A percentile compares a stretch with the other conserved stretches of the same genome.
These are phyloP conservation scores for Meiosimyza decipiens DNA, from an alignment of 2,888 invertebrate species.

Conservation along the genomic window DNA sequence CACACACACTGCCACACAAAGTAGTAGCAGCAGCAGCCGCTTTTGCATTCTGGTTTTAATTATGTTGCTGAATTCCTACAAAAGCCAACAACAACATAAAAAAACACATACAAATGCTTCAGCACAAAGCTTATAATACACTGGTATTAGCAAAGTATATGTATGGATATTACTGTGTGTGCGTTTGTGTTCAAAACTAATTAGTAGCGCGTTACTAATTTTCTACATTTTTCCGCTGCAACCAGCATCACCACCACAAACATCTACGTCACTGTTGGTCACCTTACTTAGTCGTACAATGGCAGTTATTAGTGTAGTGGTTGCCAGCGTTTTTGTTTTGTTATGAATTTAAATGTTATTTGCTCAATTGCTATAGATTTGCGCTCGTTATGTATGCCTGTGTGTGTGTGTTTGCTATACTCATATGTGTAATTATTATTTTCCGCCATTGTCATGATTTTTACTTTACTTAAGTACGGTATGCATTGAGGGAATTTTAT, in stretches of 20 bases:
- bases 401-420: slow-evolving; percentile 33
- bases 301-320: not conserved
- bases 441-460: too few relatives aligned
- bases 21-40: not conserved
- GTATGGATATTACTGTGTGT: not conserved
- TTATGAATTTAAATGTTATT: not conserved
- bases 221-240: slow-evolving; percentile 15
- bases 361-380: not conserved
- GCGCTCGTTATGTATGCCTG: not conserved
- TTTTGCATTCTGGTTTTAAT: slow-evolving; percentile 4
- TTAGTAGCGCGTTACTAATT: slow-evolving; percentile 24
- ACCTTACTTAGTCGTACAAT: not conserved
- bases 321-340: not conserved
- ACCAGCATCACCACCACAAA: too few relatives aligned
- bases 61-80: slow-evolving; percentile 14
- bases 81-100: not conserved
- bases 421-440: slow-evolving; percentile 38
- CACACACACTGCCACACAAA: not conserved
- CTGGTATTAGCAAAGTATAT: not conserved
- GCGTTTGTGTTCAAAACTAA: slow-evolving; percentile 3
- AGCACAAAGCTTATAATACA: slow-evolving; percentile 6
- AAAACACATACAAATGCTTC: not conserved
- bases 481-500: too few relatives aligned
- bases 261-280: not conserved
- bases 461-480: too few relatives aligned